Percentiles rank a stretch among this genome's conserved stretches.
Evolutionary conservation across 2,888 invertebrate species (phyloP).

Genomic region (Exocentrus adspersus): DNA sequence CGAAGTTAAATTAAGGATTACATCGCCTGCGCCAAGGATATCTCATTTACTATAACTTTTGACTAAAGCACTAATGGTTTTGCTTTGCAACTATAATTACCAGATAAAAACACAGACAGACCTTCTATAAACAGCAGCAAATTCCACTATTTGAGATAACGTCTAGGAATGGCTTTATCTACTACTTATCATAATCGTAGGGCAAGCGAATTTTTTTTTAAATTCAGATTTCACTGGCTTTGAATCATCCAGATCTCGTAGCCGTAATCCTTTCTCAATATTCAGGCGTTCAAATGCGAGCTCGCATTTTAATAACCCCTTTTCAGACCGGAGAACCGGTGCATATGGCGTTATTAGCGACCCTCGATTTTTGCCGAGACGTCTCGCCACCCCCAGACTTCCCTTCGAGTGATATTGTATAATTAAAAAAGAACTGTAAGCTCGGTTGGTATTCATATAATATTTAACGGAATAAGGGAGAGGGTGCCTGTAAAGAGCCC

Average conservation of each 20-base stretch:
- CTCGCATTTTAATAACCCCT: constrained; percentile 39
- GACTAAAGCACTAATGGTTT: background rate
- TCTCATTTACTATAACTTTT: constrained; percentile 26
- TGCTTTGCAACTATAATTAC: background rate
- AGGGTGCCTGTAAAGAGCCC: constrained; percentile 36
- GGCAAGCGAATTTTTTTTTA: too few species aligned
- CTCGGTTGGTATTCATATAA: constrained; percentile 53
- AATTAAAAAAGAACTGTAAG: constrained; percentile 53
- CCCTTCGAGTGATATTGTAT: constrained; percentile 47
- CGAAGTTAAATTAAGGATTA: constrained; percentile 9
- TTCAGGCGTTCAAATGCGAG: constrained; percentile 50
- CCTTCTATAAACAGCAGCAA: too few species aligned
- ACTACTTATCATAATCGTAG: too few species aligned
- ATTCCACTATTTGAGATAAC: too few species aligned
- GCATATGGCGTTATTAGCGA: constrained; percentile 37
- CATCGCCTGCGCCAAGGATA: constrained; percentile 2
- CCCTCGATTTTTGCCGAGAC: constrained; percentile 26
- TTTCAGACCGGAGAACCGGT: constrained; percentile 35
- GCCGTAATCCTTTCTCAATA: too few species aligned
- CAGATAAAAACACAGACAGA: too few species aligned
- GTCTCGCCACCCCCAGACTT: constrained; percentile 26
- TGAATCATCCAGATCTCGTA: too few species aligned
- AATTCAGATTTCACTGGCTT: too few species aligned
- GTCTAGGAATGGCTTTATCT: too few species aligned
- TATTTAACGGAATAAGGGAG: constrained; percentile 54